These are phyloP conservation scores for Chaetura pelagica DNA, from an alignment of 2,113 vertebrate genomes.

Conservation along the genomic window DNA sequence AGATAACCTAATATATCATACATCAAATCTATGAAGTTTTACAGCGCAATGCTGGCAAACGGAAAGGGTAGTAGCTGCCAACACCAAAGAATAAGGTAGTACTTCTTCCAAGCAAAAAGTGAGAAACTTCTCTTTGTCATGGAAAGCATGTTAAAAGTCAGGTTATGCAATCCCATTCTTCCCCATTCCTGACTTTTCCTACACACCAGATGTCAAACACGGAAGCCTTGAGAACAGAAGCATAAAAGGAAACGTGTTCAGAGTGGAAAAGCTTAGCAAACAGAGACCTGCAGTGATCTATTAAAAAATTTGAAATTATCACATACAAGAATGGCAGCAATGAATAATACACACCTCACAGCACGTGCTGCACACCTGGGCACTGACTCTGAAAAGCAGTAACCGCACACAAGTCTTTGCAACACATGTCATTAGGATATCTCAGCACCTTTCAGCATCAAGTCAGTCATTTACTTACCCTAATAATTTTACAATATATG, in stretches of 20 bases:
- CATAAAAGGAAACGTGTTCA: not conserved
- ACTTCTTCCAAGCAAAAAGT: not conserved
- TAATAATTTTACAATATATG: not conserved
- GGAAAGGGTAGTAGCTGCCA: not conserved
- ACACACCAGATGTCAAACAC: not conserved
- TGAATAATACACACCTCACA: not conserved
- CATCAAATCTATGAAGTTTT: not conserved
- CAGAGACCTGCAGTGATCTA: not conserved
- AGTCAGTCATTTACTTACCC: not conserved
- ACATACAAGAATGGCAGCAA: not conserved
- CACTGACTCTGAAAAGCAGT: not conserved
- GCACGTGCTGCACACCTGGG: not conserved
- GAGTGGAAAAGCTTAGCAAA: not conserved
- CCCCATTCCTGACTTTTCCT: not conserved
- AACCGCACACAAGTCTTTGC: not conserved
- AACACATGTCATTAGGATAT: not conserved
- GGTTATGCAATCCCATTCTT: not conserved
- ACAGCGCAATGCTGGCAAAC: not conserved
- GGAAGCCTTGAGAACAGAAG: not conserved
- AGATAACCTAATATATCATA: not conserved
- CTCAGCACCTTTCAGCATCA: not conserved
- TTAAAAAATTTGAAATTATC: not conserved
- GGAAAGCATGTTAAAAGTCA: not conserved
- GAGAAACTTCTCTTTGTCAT: not conserved
- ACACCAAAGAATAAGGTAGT: not conserved